Base-by-base conservation (phyloP, 2,888 invertebrate genomes). In the Euzetes globulus region DNA sequence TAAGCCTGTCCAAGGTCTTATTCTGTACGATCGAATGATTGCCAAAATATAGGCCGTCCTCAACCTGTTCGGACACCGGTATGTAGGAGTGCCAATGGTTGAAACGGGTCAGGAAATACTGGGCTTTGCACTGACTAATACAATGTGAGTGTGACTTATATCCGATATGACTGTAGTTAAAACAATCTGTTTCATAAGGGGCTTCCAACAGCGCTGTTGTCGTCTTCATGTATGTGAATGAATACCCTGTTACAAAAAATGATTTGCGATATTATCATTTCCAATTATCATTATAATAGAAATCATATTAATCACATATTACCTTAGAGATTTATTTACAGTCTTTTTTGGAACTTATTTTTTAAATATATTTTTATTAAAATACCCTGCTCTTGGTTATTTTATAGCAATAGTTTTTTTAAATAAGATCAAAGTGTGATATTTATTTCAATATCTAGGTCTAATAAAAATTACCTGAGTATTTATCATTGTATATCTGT, bases 161-260 rank as follows among this genome's bases (percentile, higher is more conserved):
- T 29, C 68, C 68, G n/a, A 17, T 33, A 9, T 37, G 15, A n/a
- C 17, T 22, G 7, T 68, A 68, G 37, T 68, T 19, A 3, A 37
- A 22, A 68, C 68, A 68, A 37, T 33, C n/a, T 17, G 68, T 68
- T 37, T 45, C 41, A 37, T 68, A 68, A 2, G 68, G 68, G 5
- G 68, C 7, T 15, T n/a, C 9, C 22, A 68, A 37, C 45, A 68
- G 17, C 15, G 33, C 27, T 17, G 19, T 37, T n/a, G 13, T 68
- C 3, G 68, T 68, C 45, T 68, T 68, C 3, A 17, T 45, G 27
- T 41, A 68, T 41, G 37, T 68, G 22, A 68, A 37, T 15, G 68
- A 33, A 55, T 55, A 55, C n/a, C 55, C 55, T 55, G 55, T 3
- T 47, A 11, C 5, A 9, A 47, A 33, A 33, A 33, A 6, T 33